These are phyloP conservation scores for Polypedilum pembai DNA, from an alignment of 1,140 invertebrate genomes.

Conservation along the genomic window DNA sequence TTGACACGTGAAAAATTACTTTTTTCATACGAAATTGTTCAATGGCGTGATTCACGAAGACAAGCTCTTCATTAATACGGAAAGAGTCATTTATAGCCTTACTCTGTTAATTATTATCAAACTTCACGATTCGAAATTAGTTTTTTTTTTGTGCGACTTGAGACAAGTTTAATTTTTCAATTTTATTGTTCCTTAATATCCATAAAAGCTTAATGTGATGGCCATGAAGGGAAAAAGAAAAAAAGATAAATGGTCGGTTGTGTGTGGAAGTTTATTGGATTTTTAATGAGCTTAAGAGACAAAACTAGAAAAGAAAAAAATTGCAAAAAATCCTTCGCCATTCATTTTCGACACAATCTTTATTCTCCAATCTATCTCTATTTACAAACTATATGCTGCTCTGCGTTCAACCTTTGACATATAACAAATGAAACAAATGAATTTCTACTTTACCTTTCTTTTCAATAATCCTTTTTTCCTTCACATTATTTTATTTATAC, in stretches of 20 bases:
- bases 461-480: background rate
- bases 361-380: background rate
- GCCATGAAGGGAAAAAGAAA: background rate
- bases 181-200: too few species aligned
- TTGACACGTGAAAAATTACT: conserved; percentile 6
- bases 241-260: background rate
- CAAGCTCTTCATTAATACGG: background rate
- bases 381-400: background rate
- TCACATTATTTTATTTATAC: background rate
- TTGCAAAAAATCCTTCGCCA: background rate
- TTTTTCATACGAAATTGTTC: background rate
- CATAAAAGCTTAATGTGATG: too few species aligned
- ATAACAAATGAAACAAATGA: conserved; percentile 19
- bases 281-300: conserved; percentile 6
- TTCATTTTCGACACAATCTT: background rate
- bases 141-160: too few species aligned
- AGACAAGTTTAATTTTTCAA: too few species aligned
- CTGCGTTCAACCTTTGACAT: background rate
- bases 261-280: conserved; percentile 4
- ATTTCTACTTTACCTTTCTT: background rate
- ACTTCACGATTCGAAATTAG: too few species aligned
- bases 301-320: conserved; percentile 5
- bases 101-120: too few species aligned
- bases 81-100: background rate
- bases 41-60: conserved; percentile 9